Evolutionary conservation across 2,797 vertebrate species (phyloP).

Genomic region (Hoplostethus mediterraneus): DNA sequence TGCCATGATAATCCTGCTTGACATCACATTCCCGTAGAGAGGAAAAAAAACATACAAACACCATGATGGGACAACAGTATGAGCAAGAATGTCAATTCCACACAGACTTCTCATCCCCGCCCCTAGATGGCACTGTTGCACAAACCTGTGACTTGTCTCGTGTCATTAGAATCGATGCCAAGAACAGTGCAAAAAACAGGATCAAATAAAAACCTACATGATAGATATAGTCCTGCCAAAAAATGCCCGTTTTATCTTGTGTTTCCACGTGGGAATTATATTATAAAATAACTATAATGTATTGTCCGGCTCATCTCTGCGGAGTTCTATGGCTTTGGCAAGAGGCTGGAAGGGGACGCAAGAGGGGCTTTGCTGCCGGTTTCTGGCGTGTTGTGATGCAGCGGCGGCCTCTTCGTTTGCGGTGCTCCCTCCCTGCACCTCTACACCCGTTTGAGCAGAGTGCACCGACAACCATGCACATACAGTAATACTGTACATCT

Average conservation of each 20-base stretch:
- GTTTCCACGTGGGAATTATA: conserved; percentile 43
- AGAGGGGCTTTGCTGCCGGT: conserved; percentile 24
- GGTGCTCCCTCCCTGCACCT: conserved; percentile 50
- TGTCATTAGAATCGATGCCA: conserved; percentile 31
- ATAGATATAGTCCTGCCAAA: conserved; percentile 28
- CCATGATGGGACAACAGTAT: conserved; percentile 18
- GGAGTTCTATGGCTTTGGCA: conserved; percentile 82
- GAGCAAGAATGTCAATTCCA: conserved; percentile 5
- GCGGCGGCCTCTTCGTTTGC: conserved; percentile 19
- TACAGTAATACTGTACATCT: conserved; percentile 45
- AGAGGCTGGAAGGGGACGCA: conserved; percentile 65
- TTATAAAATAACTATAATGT: conserved; percentile 27
- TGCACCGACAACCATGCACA: conserved; percentile 71
- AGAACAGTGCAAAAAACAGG: conserved; percentile 19
- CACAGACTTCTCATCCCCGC: background rate
- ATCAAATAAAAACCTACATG: conserved; percentile 4
- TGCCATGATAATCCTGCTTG: conserved; percentile 26
- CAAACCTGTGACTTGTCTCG: conserved; percentile 33
- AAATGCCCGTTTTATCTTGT: conserved; percentile 41
- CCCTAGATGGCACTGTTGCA: conserved; percentile 69
- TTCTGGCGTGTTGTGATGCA: conserved; percentile 26
- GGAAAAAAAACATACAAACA: conserved; percentile 27
- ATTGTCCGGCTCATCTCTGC: conserved; percentile 67
- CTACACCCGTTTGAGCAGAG: conserved; percentile 70
- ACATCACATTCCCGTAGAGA: conserved; percentile 18